Evolutionary conservation across 2,888 invertebrate species (phyloP).

Genomic region (Nomada hirtipes): DNA sequence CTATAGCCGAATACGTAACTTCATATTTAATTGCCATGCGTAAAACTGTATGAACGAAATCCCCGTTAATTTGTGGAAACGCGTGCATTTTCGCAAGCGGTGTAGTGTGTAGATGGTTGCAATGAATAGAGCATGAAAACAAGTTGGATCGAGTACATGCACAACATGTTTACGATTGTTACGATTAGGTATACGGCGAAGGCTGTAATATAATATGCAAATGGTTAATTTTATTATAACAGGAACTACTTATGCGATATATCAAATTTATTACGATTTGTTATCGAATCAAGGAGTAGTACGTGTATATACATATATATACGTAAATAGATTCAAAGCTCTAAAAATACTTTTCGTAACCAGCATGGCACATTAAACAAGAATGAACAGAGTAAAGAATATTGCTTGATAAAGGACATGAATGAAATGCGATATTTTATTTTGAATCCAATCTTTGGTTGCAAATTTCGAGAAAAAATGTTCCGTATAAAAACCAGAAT

Average conservation of each 20-base stretch:
- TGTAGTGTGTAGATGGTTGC: background rate
- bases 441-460: background rate
- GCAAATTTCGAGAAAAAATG: background rate
- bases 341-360: constrained; percentile 28
- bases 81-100: background rate
- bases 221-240: constrained; percentile 18
- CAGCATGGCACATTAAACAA: background rate
- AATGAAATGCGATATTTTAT: background rate
- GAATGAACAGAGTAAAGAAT: constrained; percentile 19
- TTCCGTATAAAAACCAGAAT: background rate
- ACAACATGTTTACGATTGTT: constrained; percentile 37
- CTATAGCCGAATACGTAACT: background rate
- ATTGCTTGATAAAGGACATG: background rate
- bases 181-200: background rate
- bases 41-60: background rate
- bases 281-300: background rate
- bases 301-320: constrained; percentile 1
- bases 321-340: background rate
- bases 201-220: constrained; percentile 23
- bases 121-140: background rate
- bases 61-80: background rate
- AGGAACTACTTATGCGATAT: background rate
- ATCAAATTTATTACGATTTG: background rate
- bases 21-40: background rate
- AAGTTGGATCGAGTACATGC: background rate